Percentiles rank a stretch among this genome's conserved stretches.
These are phyloP conservation scores for Leptonema lineaticorne DNA, from an alignment of 1,140 invertebrate genomes.

Conservation along the genomic window DNA sequence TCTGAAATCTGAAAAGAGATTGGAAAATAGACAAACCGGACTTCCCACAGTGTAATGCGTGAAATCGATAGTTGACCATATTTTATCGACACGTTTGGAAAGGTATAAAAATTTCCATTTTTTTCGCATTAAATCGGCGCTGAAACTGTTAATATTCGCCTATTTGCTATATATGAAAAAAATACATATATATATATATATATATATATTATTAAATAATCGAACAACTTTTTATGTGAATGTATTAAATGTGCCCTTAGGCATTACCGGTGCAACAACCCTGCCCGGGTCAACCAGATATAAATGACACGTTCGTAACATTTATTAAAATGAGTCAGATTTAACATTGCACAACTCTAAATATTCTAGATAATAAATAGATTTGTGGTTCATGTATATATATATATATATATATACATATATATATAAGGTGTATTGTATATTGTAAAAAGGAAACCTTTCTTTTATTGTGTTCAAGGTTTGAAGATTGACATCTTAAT, in stretches of 20 bases:
- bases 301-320: neutral
- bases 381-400: too few species aligned
- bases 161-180: too few species aligned
- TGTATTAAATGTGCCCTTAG: constrained; percentile 4
- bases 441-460: too few species aligned
- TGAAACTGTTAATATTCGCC: too few species aligned
- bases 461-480: neutral
- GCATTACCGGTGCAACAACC: neutral
- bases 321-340: neutral
- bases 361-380: too few species aligned
- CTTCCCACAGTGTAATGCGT: neutral
- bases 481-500: constrained; percentile 3
- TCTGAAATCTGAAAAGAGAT: too few species aligned
- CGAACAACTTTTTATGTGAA: too few species aligned
- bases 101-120: neutral
- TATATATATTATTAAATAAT: too few species aligned
- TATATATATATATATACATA: too few species aligned
- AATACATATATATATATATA: too few species aligned
- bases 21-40: too few species aligned
- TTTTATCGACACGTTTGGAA: neutral
- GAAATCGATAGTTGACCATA: neutral
- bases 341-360: neutral
- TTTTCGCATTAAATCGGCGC: neutral
- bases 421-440: too few species aligned
- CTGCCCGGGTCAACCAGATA: neutral